phyloP scores from a whole-genome alignment of 1,140 invertebrate genomes.

The Drosophila ogumai region DNA sequence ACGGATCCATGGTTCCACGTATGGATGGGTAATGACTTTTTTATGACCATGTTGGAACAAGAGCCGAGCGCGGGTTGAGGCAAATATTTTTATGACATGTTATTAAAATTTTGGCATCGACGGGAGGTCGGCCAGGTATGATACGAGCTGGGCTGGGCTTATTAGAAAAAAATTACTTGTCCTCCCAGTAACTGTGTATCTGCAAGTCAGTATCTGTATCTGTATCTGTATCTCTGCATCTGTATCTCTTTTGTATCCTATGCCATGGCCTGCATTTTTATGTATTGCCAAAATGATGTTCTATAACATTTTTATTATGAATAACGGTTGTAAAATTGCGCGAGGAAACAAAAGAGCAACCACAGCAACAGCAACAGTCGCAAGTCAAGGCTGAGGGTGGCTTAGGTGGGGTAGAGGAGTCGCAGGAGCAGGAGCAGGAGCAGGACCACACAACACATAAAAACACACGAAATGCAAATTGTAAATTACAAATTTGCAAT shows the following conservation, averaged over 20 bases:
- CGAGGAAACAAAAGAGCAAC: slow-evolving; percentile 50
- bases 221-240: slow-evolving; percentile 1
- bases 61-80: slow-evolving; percentile 23
- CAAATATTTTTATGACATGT: slow-evolving; percentile 82
- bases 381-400: slow-evolving; percentile 60
- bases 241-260: slow-evolving; percentile 23
- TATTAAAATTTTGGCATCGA: slow-evolving; percentile 78
- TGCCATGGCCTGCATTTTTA: slow-evolving; percentile 75
- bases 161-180: slow-evolving; percentile 80
- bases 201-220: neutral
- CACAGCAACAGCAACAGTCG: slow-evolving; percentile 52
- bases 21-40: slow-evolving; percentile 81
- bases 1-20: slow-evolving; percentile 10
- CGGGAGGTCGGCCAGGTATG: slow-evolving; percentile 34
- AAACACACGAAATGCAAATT: slow-evolving; percentile 84
- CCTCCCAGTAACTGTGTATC: neutral
- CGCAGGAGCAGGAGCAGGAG: neutral
- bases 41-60: slow-evolving; percentile 70
- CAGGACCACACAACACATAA: slow-evolving; percentile 55
- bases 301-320: slow-evolving; percentile 85
- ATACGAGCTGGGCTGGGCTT: slow-evolving; percentile 49
- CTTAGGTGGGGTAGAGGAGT: neutral
- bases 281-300: slow-evolving; percentile 83
- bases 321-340: slow-evolving; percentile 81
- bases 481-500: slow-evolving; percentile 85